phyloP scores from a whole-genome alignment of 2,888 invertebrate genomes.

The Drosophila neonasuta region DNA sequence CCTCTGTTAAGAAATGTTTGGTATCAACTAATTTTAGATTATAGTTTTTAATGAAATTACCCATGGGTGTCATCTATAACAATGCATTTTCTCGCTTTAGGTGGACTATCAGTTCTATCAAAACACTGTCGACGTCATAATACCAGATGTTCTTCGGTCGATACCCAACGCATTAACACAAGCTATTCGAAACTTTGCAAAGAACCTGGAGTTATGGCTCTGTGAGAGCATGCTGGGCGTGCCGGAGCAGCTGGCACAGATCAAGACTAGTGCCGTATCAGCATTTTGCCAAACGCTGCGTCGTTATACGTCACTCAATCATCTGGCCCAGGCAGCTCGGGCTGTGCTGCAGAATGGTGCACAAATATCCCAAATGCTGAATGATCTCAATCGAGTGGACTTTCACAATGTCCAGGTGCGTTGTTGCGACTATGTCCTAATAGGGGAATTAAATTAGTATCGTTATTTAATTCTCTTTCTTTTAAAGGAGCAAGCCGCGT shows the following conservation, averaged over 20 bases:
- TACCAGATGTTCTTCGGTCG: conserved; percentile 97
- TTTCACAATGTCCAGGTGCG: conserved; percentile 96
- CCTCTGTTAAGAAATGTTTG: too few species aligned
- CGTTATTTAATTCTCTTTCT: not conserved
- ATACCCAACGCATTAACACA: conserved; percentile 97
- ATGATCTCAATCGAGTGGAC: conserved; percentile 98
- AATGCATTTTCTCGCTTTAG: conserved; percentile 41
- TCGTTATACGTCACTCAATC: conserved; percentile 98
- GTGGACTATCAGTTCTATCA: conserved; percentile 98
- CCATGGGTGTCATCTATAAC: too few species aligned
- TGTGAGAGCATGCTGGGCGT: conserved; percentile 92
- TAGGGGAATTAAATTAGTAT: not conserved
- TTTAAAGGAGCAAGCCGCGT: conserved; percentile 89
- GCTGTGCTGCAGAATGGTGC: conserved; percentile 97
- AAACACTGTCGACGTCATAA: conserved; percentile 96
- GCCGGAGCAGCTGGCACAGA: conserved; percentile 90
- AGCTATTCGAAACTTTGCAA: conserved; percentile 95
- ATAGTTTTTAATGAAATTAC: too few species aligned
- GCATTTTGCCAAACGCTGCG: conserved; percentile 97
- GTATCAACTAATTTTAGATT: too few species aligned
- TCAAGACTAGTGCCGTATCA: conserved; percentile 92
- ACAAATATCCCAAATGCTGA: conserved; percentile 97
- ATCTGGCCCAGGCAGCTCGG: conserved; percentile 93
- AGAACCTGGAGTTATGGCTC: conserved; percentile 95
- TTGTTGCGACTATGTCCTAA: not conserved